Conservation (phyloP, 2,888 invertebrate species). For the Leucophora obtusa region DNA sequence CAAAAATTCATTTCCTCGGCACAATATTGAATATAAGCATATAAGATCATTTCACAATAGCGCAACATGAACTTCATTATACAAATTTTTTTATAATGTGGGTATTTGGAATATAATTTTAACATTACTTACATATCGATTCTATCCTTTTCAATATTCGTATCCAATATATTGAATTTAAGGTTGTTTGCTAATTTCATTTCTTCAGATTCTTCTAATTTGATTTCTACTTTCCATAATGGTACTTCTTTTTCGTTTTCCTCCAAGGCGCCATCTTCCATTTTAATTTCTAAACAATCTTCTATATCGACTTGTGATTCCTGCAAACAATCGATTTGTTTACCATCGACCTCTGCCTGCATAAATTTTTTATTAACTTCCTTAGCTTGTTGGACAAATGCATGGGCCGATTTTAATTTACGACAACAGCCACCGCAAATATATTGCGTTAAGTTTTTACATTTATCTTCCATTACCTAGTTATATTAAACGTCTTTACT, state of each 20-base stretch:
- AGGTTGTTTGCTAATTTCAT: background rate
- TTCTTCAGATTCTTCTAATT: constrained; percentile 12
- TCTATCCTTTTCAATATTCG: background rate
- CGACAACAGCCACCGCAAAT: constrained; percentile 39
- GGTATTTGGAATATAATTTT: too few species aligned
- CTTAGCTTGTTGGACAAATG: constrained; percentile 45
- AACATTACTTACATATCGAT: constrained; percentile 1
- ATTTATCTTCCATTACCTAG: constrained; percentile 29
- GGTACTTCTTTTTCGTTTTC: background rate
- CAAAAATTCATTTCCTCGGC: too few species aligned
- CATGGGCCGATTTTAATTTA: constrained; percentile 43
- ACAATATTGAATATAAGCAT: too few species aligned
- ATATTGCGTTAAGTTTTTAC: constrained; percentile 36
- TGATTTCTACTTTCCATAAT: background rate
- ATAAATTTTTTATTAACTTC: constrained; percentile 23
- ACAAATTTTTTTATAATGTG: too few species aligned
- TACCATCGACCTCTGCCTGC: background rate
- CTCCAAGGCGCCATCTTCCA: constrained; percentile 14
- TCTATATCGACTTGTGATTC: constrained; percentile 45
- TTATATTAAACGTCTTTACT: background rate
- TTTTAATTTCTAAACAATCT: constrained; percentile 45
- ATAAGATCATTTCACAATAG: too few species aligned
- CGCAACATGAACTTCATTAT: too few species aligned
- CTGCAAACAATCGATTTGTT: constrained; percentile 41
- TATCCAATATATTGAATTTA: background rate